Evolutionary conservation across 2,797 vertebrate species (phyloP).

Genomic region (Prionace glauca): DNA sequence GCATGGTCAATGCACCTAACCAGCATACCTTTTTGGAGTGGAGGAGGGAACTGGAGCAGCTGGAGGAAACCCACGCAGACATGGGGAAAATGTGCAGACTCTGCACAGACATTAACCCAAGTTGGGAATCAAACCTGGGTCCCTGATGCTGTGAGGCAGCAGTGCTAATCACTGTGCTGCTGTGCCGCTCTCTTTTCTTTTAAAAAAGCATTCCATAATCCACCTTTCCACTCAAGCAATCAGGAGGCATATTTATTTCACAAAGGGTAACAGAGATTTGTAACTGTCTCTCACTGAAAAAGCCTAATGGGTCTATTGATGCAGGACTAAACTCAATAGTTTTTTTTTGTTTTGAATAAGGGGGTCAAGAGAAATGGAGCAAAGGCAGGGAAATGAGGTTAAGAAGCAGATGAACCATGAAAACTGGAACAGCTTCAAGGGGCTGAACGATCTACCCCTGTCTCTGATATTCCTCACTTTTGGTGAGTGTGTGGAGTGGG

Average conservation of each 20-base stretch:
- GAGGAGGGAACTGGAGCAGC: too few species aligned
- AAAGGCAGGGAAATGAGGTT: not conserved
- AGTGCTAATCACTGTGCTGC: too few species aligned
- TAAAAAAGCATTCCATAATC: too few species aligned
- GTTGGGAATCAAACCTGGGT: too few species aligned
- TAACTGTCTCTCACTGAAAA: not conserved
- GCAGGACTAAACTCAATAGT: not conserved
- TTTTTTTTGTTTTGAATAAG: not conserved
- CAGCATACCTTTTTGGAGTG: too few species aligned
- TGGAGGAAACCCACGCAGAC: too few species aligned
- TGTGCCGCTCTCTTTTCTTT: not conserved
- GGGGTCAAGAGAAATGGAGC: not conserved
- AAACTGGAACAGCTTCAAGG: not conserved
- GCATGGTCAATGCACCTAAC: too few species aligned
- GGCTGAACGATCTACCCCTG: not conserved
- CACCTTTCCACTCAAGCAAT: not conserved
- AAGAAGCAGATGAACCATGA: not conserved
- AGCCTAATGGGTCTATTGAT: not conserved
- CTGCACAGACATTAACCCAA: too few species aligned
- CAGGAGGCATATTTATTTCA: not conserved
- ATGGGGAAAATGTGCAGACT: too few species aligned
- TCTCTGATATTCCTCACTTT: not conserved
- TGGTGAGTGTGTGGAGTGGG: not conserved
- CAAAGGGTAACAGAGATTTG: not conserved
- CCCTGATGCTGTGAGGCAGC: too few species aligned